phyloP scores from a whole-genome alignment of 2,888 invertebrate species.

The Philhelius pedissequus region DNA sequence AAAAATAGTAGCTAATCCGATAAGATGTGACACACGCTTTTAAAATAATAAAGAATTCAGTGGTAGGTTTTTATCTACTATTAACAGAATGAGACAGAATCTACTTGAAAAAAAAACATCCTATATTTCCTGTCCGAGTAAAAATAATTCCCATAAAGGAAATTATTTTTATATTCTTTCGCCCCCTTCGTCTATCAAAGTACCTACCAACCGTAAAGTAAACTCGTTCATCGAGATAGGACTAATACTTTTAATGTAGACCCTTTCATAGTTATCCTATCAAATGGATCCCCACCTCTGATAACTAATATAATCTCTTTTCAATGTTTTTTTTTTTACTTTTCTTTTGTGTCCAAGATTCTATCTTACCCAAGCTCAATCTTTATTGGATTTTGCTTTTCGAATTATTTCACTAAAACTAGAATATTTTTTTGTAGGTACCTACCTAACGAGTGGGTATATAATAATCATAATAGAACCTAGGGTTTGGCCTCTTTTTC shows the following conservation, averaged over 20 bases:
- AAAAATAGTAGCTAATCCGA: too few species aligned
- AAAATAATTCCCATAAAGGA: slow-evolving; percentile 1
- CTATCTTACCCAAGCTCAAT: not conserved
- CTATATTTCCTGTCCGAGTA: not conserved
- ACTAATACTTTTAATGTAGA: not conserved
- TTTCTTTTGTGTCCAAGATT: not conserved
- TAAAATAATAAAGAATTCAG: too few species aligned
- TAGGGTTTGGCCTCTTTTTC: not conserved
- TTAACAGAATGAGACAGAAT: too few species aligned
- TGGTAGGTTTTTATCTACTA: too few species aligned
- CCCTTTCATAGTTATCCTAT: slow-evolving; percentile 35
- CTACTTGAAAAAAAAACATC: not conserved
- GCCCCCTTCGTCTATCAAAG: not conserved
- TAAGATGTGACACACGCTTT: too few species aligned
- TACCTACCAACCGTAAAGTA: not conserved
- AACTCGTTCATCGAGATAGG: not conserved
- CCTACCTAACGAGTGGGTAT: too few species aligned
- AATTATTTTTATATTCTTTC: not conserved
- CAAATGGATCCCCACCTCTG: slow-evolving; percentile 36
- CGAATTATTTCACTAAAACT: slow-evolving; percentile 47
- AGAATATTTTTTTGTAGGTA: not conserved
- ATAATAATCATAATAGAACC: not conserved
- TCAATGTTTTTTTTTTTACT: slow-evolving; percentile 5
- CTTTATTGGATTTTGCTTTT: slow-evolving; percentile 50
- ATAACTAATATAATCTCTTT: slow-evolving; percentile 52